Evolutionary conservation across 1,140 invertebrate genomes (phyloP).

Genomic region (Andricus grossulariae): DNA sequence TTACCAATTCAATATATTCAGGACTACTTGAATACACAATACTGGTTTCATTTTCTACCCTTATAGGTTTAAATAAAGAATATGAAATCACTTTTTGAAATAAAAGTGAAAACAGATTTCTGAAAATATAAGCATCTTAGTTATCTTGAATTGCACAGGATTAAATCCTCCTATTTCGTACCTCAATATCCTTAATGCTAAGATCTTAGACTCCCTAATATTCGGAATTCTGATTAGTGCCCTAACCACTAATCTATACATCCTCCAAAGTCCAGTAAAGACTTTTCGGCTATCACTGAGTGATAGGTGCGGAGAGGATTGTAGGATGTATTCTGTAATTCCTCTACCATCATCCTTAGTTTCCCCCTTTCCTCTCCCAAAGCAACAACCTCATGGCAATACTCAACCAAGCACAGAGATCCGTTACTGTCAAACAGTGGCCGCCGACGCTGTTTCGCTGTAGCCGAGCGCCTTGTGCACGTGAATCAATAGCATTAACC

Average conservation of each 20-base stretch:
- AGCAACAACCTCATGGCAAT: conserved; percentile 51
- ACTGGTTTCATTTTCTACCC: too few species aligned
- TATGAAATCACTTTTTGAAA: too few species aligned
- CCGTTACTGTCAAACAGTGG: conserved; percentile 76
- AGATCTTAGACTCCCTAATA: conserved; percentile 4
- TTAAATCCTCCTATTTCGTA: neutral
- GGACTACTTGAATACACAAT: too few species aligned
- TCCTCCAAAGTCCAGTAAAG: conserved; percentile 30
- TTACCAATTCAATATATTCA: too few species aligned
- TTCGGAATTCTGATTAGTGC: conserved; percentile 28
- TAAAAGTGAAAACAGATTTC: too few species aligned
- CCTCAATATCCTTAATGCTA: conserved; percentile 4
- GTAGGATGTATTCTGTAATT: conserved; percentile 15
- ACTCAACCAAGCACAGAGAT: conserved; percentile 57
- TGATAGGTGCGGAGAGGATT: conserved; percentile 29
- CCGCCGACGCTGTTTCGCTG: conserved; percentile 57
- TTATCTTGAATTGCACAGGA: neutral
- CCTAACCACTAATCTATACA: conserved; percentile 28
- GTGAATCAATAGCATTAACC: conserved; percentile 78
- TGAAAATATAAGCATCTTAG: too few species aligned
- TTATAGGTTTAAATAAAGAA: too few species aligned
- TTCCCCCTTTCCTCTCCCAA: conserved; percentile 19
- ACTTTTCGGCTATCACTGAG: conserved; percentile 26
- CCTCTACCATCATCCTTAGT: conserved; percentile 21
- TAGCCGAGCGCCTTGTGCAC: conserved; percentile 66